phyloP scores from a whole-genome alignment of 1,140 invertebrate species.

The Pararge aegeria region DNA sequence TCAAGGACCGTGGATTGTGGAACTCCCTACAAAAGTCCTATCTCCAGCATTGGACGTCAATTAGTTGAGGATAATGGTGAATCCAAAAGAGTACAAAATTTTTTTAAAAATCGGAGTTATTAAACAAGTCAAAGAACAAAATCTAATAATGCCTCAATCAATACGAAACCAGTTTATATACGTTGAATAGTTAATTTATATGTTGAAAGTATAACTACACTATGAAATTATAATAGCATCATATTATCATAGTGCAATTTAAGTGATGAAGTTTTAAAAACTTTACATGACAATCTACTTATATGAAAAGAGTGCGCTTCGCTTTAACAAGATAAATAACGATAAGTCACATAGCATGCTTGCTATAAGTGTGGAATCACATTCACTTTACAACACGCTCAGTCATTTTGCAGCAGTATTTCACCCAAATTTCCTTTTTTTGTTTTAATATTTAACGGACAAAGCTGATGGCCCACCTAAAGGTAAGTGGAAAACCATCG shows the following conservation, averaged over 20 bases:
- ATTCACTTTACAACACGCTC: not conserved
- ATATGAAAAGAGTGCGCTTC: not conserved
- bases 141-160: too few relatives aligned
- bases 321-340: conserved; percentile 11
- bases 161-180: not conserved
- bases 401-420: not conserved
- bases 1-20: too few relatives aligned
- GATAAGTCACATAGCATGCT: not conserved
- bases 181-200: not conserved
- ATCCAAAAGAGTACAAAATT: too few relatives aligned
- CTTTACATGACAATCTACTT: conserved; percentile 18
- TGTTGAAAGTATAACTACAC: not conserved
- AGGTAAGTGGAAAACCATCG: too few relatives aligned
- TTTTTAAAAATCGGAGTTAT: too few relatives aligned
- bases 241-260: conserved; percentile 15
- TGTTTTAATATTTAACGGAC: too few relatives aligned
- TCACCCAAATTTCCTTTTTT: too few relatives aligned
- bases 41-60: too few relatives aligned
- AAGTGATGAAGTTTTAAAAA: conserved; percentile 12
- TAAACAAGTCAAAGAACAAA: too few relatives aligned
- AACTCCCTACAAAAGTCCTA: too few relatives aligned
- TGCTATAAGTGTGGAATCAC: not conserved
- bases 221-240: conserved; percentile 5
- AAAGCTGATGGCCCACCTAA: too few relatives aligned
- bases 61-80: too few relatives aligned